Base-by-base conservation (phyloP, 2,888 invertebrate genomes). In the Pemphredon lugubris region DNA sequence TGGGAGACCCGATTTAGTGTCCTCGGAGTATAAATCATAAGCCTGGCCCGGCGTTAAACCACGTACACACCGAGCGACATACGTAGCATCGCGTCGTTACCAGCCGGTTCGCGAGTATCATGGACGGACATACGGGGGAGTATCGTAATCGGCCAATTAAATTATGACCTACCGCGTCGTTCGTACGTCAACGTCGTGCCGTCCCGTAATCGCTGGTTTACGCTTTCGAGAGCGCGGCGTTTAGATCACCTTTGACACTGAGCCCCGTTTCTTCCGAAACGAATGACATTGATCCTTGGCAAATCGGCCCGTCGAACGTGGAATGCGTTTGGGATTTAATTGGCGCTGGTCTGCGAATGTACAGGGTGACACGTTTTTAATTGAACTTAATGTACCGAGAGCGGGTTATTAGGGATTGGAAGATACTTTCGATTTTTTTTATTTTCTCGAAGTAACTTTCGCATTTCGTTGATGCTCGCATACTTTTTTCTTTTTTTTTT, bases 141-240 rank as follows among this genome's bases (percentile, higher is more conserved):
- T 60, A 75, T 64, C 72, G 63, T 79, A 69, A 78, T 79, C 69
- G 76, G 21, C 58, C 76, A 65, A 79, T 78, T 73, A 79, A 76
- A 78, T 78, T 79, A 79, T 69, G 50, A 21, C 20, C 67, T 48
- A 50, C 18, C 72, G 57, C 60, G 44, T 44, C 77, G 71, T 67
- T 79, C 58, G 57, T 66, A 73, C 54, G 48, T 71, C 78, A 66
- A 77, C 44, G 53, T 37, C 64, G 37, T 21, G 34, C 18, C 45
- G 14, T n/a, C 4, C 5, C 26, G 30, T 26, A 48, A 32, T 5
- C 34, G 14, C 16, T 21, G 57, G 45, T 59, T 73, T 55, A 64
- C 34, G 57, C 40, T 42, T 34, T 37, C 40, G 55, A 39, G 23
- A 11, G 47, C 47, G 44, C 14, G 11, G 20, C 34, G 11, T 48